Evolutionary conservation across 2,797 vertebrate species (phyloP).

Genomic region (Mastacembelus armatus): DNA sequence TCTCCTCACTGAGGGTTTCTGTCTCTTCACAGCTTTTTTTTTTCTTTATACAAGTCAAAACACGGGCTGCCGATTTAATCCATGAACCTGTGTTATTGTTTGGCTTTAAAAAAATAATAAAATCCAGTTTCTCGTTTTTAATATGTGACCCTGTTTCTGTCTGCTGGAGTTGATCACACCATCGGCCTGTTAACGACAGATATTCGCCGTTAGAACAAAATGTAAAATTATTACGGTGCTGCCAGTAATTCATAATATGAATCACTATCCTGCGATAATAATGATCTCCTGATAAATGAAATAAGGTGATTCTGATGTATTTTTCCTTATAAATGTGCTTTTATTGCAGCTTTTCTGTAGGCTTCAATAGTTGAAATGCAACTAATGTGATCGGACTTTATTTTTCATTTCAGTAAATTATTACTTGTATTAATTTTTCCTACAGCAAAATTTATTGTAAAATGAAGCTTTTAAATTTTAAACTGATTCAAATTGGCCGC

Average conservation of each 20-base stretch:
- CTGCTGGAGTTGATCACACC: background rate
- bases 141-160: conserved; percentile 2
- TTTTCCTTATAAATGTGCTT: conserved; percentile 5
- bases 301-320: background rate
- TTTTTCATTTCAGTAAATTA: background rate
- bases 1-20: background rate
- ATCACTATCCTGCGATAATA: background rate
- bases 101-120: background rate
- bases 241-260: background rate
- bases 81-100: background rate
- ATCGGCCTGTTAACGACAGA: conserved; percentile 3
- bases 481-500: background rate
- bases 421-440: background rate
- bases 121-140: background rate
- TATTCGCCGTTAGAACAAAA: background rate
- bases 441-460: background rate
- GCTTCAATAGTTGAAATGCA: background rate
- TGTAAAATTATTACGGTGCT: background rate
- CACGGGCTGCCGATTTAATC: background rate
- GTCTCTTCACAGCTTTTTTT: background rate
- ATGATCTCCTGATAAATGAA: conserved; percentile 5
- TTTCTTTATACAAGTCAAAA: background rate
- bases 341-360: background rate
- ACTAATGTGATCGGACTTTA: conserved; percentile 7
- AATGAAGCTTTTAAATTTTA: background rate